phyloP scores from a whole-genome alignment of 2,888 invertebrate genomes.

The Trissolcus brochymenae region DNA sequence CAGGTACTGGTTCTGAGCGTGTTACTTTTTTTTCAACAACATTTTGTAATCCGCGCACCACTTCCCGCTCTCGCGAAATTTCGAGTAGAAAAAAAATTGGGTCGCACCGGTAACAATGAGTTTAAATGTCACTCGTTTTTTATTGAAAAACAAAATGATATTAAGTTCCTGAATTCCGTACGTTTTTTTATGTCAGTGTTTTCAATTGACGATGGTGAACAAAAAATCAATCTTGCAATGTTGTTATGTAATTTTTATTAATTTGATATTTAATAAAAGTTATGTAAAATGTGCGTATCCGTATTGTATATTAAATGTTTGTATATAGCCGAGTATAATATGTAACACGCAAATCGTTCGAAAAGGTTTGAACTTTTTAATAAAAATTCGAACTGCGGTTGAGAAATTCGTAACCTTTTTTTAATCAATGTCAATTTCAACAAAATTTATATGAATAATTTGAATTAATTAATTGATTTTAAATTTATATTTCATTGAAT shows the following conservation, averaged over 20 bases:
- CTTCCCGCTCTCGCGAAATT: slow-evolving; percentile 47
- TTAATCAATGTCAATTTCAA: not conserved
- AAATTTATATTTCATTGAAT: too few species aligned
- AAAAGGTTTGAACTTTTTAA: too few species aligned
- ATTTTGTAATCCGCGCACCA: slow-evolving; percentile 51
- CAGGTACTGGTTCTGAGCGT: slow-evolving; percentile 51
- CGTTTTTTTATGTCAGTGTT: not conserved
- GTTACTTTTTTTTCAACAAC: slow-evolving; percentile 25
- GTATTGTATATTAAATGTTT: slow-evolving; percentile 13
- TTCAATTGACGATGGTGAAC: too few species aligned
- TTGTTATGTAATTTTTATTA: slow-evolving; percentile 23
- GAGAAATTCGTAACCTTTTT: not conserved
- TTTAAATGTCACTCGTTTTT: slow-evolving; percentile 8
- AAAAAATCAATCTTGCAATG: slow-evolving; percentile 14
- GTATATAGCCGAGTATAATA: not conserved
- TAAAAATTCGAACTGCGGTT: too few species aligned
- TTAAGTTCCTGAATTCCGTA: not conserved
- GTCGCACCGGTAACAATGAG: slow-evolving; percentile 1
- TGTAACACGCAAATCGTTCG: too few species aligned
- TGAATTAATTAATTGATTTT: too few species aligned
- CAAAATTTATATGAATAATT: not conserved
- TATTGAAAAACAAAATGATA: too few species aligned
- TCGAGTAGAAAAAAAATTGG: slow-evolving; percentile 15
- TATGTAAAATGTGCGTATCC: slow-evolving; percentile 18
- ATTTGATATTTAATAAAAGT: slow-evolving; percentile 19